phyloP scores from a whole-genome alignment of 23 tunicate genomes.

The Phallusia fumigata region DNA sequence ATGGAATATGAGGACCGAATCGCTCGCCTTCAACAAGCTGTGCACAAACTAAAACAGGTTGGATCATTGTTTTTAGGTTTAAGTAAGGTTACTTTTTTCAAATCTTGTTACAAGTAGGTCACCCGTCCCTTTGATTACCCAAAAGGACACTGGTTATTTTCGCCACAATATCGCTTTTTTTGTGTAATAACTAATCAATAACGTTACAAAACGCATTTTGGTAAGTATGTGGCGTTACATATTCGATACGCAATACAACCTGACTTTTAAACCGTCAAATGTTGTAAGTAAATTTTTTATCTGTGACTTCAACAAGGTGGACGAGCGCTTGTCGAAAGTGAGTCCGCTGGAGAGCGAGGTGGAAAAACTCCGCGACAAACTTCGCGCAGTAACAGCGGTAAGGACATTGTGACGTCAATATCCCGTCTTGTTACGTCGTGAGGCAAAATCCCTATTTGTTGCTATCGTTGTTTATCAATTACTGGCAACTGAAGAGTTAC shows the following conservation, averaged over 20 bases:
- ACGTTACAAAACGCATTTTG: too few species aligned
- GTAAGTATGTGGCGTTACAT: too few species aligned
- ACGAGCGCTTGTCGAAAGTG: conserved; percentile 53
- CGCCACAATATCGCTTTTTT: too few species aligned
- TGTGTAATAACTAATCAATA: too few species aligned
- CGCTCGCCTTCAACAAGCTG: conserved; percentile 66
- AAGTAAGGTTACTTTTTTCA: not conserved
- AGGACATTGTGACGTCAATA: conserved; percentile 12
- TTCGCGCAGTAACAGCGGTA: conserved; percentile 47
- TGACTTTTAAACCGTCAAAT: too few species aligned
- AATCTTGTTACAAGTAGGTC: not conserved
- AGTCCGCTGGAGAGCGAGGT: conserved; percentile 58
- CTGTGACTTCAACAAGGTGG: conserved; percentile 68
- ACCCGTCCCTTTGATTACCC: too few species aligned
- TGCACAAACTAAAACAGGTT: conserved; percentile 67
- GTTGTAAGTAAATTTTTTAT: too few species aligned
- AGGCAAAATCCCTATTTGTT: too few species aligned
- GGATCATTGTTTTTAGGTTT: not conserved
- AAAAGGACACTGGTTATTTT: too few species aligned
- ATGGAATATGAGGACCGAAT: conserved; percentile 57
- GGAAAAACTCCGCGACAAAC: conserved; percentile 64
- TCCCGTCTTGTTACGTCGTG: not conserved
- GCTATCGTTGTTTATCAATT: too few species aligned
- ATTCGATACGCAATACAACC: too few species aligned
- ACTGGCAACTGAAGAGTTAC: too few species aligned